Conservation (phyloP, 2,797 vertebrate genomes). For the Lithobates pipiens region DNA sequence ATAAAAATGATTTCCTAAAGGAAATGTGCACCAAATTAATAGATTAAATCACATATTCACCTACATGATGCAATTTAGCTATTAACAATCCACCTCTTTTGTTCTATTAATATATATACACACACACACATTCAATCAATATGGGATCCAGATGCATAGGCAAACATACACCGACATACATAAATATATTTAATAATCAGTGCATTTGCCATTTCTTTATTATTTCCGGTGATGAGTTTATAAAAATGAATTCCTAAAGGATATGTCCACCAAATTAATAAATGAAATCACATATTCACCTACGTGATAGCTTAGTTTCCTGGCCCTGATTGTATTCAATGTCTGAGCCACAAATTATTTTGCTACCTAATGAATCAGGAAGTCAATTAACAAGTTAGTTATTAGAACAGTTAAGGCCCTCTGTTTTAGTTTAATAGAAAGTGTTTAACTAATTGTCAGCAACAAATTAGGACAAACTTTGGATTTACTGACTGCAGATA, state of each 20-base stretch:
- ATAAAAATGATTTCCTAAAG: background rate
- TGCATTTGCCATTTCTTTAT: background rate
- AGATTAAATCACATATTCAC: conserved; percentile 4
- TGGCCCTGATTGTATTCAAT: conserved; percentile 77
- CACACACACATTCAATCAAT: no score
- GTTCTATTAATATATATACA: background rate
- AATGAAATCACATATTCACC: conserved; percentile 3
- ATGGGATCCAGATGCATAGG: background rate
- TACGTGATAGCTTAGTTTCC: conserved; percentile 70
- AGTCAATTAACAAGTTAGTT: conserved; percentile 84
- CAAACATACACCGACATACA: background rate
- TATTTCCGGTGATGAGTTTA: background rate
- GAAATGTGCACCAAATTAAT: background rate
- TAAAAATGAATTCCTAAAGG: background rate
- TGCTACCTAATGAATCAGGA: conserved; percentile 84
- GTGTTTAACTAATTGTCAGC: conserved; percentile 76
- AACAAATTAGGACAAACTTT: conserved; percentile 53
- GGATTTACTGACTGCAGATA: conserved; percentile 37
- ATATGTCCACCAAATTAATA: background rate
- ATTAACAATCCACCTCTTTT: no score
- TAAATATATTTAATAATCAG: background rate
- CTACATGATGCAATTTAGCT: background rate
- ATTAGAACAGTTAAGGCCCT: conserved; percentile 81
- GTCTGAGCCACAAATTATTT: conserved; percentile 82
- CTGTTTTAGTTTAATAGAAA: conserved; percentile 70